Evolutionary conservation across 2,888 invertebrate species (phyloP).

Genomic region (Hypena proboscidalis): DNA sequence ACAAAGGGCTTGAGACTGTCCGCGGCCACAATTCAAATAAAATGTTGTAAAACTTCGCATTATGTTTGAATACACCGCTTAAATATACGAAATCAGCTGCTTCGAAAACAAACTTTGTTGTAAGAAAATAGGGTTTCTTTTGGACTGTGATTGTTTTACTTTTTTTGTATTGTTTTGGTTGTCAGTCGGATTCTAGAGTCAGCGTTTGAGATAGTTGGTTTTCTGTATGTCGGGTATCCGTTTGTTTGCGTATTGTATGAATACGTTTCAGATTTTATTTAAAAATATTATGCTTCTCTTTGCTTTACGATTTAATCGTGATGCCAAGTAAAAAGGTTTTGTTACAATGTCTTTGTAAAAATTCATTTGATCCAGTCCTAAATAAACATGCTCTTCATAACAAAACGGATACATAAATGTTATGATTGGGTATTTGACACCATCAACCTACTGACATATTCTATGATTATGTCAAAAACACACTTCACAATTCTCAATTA

Average conservation of each 20-base stretch:
- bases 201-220: constrained; percentile 12
- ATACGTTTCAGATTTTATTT: background rate
- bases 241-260: background rate
- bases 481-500: too few species aligned
- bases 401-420: too few species aligned
- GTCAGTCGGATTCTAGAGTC: constrained; percentile 19
- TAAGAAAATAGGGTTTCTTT: constrained; percentile 9
- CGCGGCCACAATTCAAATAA: constrained; percentile 36
- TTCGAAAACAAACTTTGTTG: constrained; percentile 2
- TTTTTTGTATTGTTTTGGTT: constrained; percentile 21
- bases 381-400: too few species aligned
- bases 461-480: too few species aligned
- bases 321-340: too few species aligned
- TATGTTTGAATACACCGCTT: constrained; percentile 21
- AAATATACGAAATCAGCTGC: constrained; percentile 14
- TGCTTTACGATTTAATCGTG: too few species aligned
- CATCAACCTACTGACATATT: too few species aligned
- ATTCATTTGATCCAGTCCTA: too few species aligned
- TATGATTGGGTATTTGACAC: too few species aligned
- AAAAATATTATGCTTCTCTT: background rate
- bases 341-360: too few species aligned
- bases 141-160: background rate
- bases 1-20: constrained; percentile 35
- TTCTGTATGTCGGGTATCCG: background rate
- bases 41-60: constrained; percentile 35